phyloP scores from a whole-genome alignment of 2,888 invertebrate genomes.

The Protodeltote pygarga region DNA sequence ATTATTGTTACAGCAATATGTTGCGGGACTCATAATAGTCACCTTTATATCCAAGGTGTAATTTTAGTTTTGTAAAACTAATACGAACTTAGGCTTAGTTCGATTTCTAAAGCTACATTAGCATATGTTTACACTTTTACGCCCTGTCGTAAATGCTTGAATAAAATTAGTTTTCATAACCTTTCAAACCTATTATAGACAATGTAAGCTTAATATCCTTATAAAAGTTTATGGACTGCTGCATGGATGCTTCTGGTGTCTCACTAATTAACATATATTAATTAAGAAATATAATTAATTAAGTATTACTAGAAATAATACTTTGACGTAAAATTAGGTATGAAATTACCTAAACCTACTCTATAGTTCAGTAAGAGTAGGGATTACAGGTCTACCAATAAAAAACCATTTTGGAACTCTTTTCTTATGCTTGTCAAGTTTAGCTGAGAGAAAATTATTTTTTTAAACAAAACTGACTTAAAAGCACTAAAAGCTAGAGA shows the following conservation, averaged over 20 bases:
- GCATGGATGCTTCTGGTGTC: slow-evolving; percentile 16
- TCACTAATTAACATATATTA: neutral
- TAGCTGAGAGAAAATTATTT: too few relatives aligned
- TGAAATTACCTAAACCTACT: too few relatives aligned
- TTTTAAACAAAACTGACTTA: too few relatives aligned
- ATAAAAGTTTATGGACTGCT: slow-evolving; percentile 1
- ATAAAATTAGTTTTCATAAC: slow-evolving; percentile 9
- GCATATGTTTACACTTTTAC: neutral
- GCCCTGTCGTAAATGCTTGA: slow-evolving; percentile 6
- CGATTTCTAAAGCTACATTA: slow-evolving; percentile 6
- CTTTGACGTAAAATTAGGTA: too few relatives aligned
- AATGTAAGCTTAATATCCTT: slow-evolving; percentile 6
- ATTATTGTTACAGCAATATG: slow-evolving; percentile 71
- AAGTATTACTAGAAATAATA: neutral
- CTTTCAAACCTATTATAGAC: slow-evolving; percentile 4
- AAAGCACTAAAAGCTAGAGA: too few relatives aligned
- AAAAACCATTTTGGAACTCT: too few relatives aligned
- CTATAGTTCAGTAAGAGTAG: too few relatives aligned
- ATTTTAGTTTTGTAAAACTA: slow-evolving; percentile 55
- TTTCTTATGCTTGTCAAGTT: too few relatives aligned
- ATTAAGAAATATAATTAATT: slow-evolving; percentile 8
- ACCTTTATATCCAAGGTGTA: slow-evolving; percentile 58
- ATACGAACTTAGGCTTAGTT: slow-evolving; percentile 40
- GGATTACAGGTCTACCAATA: too few relatives aligned
- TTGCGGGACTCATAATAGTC: slow-evolving; percentile 71